phyloP scores from a whole-genome alignment of 2,797 vertebrate genomes.

The Rhinella marina region DNA sequence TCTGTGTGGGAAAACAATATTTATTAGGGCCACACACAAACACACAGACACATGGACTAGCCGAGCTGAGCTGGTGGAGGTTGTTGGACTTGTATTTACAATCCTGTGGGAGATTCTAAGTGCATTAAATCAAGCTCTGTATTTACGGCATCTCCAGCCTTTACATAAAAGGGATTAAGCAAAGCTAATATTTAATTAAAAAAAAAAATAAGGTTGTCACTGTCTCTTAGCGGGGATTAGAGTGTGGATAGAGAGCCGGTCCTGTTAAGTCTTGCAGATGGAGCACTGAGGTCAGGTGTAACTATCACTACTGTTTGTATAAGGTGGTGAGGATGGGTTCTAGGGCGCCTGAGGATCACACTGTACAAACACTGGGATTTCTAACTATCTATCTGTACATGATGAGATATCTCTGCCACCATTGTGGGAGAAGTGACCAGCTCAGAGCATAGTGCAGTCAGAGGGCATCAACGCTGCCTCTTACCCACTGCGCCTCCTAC shows the following conservation, averaged over 20 bases:
- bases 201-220: not conserved
- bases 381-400: not conserved
- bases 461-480: not conserved
- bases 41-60: slow-evolving; percentile 11
- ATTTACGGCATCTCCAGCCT: not conserved
- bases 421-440: not conserved
- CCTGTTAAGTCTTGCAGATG: slow-evolving; percentile 54
- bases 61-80: slow-evolving; percentile 25
- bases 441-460: not conserved
- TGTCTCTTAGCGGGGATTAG: not conserved
- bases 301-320: slow-evolving; percentile 40
- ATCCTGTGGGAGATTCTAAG: slow-evolving; percentile 48
- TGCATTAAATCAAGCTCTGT: not conserved
- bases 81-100: slow-evolving; percentile 52
- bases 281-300: slow-evolving; percentile 53
- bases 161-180: slow-evolving; percentile 22
- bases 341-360: slow-evolving; percentile 44
- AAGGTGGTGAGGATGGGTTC: slow-evolving; percentile 42
- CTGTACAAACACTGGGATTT: slow-evolving; percentile 31
- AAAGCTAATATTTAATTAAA: slow-evolving; percentile 40
- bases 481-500: not conserved
- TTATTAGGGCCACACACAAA: slow-evolving; percentile 60
- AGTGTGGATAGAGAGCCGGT: slow-evolving; percentile 14
- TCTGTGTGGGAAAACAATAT: slow-evolving; percentile 42
- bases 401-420: slow-evolving; percentile 1